Evolutionary conservation across 2,888 invertebrate genomes (phyloP).

Genomic region (Melinaea menophilus): DNA sequence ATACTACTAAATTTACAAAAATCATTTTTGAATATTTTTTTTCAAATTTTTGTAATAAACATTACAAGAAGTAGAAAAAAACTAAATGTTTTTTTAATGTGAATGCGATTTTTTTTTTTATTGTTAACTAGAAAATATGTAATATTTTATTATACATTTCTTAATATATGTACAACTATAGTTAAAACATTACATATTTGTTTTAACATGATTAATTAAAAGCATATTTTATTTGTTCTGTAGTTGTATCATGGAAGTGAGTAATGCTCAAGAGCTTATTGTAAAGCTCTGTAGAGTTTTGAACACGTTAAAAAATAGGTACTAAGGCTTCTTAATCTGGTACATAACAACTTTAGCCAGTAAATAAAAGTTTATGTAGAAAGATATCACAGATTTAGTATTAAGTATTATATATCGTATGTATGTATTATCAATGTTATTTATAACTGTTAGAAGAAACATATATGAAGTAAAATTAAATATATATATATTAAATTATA

Average conservation of each 20-base stretch:
- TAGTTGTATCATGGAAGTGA: constrained; percentile 8
- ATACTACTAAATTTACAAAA: no score
- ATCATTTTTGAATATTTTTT: no score
- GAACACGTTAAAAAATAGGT: constrained; percentile 24
- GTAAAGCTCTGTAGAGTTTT: constrained; percentile 17
- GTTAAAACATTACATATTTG: no score
- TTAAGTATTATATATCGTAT: neutral
- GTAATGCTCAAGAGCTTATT: constrained; percentile 16
- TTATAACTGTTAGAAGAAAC: no score
- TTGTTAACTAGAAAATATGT: neutral
- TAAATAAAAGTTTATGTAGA: constrained; percentile 6
- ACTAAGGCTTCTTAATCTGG: constrained; percentile 23
- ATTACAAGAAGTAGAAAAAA: no score
- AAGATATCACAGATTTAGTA: constrained; percentile 6
- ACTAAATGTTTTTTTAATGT: no score
- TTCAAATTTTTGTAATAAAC: no score
- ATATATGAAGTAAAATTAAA: neutral
- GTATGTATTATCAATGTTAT: no score
- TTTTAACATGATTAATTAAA: neutral
- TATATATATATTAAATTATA: no score
- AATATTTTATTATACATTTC: no score
- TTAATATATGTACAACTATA: no score
- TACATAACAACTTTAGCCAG: constrained; percentile 18
- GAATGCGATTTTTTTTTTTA: no score
- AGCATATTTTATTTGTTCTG: constrained; percentile 7